These are phyloP conservation scores for Hippocampus comes DNA, from an alignment of 2,113 vertebrate genomes.

Conservation along the genomic window DNA sequence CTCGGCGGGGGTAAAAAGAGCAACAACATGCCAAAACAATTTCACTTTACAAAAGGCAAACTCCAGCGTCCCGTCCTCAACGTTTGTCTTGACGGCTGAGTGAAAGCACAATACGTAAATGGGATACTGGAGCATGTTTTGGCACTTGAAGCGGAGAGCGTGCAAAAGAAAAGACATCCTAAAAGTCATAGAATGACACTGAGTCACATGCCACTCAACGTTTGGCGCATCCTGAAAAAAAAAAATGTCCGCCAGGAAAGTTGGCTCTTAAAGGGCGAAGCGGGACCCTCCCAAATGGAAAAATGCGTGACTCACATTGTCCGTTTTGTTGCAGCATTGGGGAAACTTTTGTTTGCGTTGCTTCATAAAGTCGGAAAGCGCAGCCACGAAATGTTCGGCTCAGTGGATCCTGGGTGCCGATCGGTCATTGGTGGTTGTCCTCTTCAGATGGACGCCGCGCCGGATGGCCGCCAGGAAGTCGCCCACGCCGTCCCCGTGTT, in stretches of 20 bases:
- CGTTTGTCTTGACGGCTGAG: neutral
- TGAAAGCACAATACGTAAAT: neutral
- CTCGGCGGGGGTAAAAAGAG: neutral
- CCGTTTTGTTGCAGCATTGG: neutral
- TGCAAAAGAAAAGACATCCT: neutral
- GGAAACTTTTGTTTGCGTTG: no score
- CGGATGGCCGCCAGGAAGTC: constrained; percentile 87
- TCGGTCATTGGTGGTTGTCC: constrained; percentile 81
- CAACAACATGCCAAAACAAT: neutral
- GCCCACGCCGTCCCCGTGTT: constrained; percentile 71
- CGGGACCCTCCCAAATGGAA: neutral
- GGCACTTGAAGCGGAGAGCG: constrained; percentile 3
- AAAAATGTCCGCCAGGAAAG: neutral
- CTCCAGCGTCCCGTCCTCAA: neutral
- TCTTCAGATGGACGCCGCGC: constrained; percentile 86
- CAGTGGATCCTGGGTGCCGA: constrained; percentile 81
- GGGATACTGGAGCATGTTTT: neutral
- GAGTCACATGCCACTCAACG: neutral
- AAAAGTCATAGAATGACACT: no score
- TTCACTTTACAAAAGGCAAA: neutral
- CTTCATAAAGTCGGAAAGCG: no score
- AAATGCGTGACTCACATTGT: constrained; percentile 23
- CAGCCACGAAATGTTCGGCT: constrained; percentile 1
- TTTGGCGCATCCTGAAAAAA: neutral
- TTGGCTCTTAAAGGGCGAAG: neutral